Evolutionary conservation across 2,797 vertebrate species (phyloP).

Genomic region (Pseudocheirus occidentalis): DNA sequence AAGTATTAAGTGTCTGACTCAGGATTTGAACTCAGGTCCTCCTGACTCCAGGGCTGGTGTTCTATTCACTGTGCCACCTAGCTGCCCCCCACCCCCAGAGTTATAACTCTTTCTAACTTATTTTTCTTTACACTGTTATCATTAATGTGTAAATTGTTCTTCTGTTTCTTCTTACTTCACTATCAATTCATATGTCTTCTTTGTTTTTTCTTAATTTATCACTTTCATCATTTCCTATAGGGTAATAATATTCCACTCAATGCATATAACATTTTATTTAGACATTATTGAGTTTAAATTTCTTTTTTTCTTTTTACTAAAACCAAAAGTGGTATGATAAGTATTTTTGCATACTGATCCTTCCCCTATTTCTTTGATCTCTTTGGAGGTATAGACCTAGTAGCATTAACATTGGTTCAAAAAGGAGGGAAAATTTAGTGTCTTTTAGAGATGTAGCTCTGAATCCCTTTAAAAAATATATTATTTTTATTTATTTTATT

Average conservation of each 20-base stretch:
- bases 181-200: not conserved
- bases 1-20: too few species aligned
- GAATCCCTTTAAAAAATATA: not conserved
- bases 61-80: too few species aligned
- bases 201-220: not conserved
- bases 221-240: not conserved
- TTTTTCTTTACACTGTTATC: not conserved
- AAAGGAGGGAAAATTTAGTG: not conserved
- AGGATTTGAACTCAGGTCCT: too few species aligned
- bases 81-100: too few species aligned
- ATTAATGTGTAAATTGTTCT: not conserved
- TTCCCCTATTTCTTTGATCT: not conserved
- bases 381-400: not conserved
- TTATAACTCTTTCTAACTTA: not conserved
- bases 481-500: not conserved
- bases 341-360: not conserved
- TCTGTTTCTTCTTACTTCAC: not conserved
- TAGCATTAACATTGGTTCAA: not conserved
- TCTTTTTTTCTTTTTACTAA: not conserved
- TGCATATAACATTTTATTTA: not conserved
- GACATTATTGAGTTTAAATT: not conserved
- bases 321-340: not conserved
- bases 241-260: not conserved
- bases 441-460: not conserved
- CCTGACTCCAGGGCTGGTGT: too few species aligned